Evolutionary conservation across 2,888 invertebrate genomes (phyloP), one percentile per base, ranked within the genome.

Genomic region (Chalcosyrphus nemorum): DNA sequence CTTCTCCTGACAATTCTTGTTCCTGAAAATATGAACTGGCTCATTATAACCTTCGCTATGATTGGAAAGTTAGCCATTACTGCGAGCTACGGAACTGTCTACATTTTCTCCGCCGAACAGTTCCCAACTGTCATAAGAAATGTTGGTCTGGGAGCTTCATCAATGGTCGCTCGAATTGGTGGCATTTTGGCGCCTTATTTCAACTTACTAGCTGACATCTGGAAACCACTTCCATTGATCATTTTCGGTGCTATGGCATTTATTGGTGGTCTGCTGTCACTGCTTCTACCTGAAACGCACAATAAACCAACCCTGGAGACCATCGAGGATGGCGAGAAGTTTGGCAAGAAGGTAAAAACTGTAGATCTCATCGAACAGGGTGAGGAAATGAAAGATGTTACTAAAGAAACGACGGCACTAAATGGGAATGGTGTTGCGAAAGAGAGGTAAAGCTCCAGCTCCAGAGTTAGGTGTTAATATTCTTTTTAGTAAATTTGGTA

Each of bases 101-200:
- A 95, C 87, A 93, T 95, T 56, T 95, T 95, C 88, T 94, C 95
- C 0, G 94, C 95, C 1, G 95, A 95, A 90, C 95, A 95, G 89
- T 95, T 95, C 88, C 95, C 95, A 13, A 95, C 95, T 5, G 95
- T 95, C 13, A 94, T 95, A 45, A 93, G 98, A 61, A 98, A 97
- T 89, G 95, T 96, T 41, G 97, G 96, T 0, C 95, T 98, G 66
- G 98, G 98, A 0, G 93, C 96, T 7, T 94, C 97, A 24, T 97
- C 97, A 0, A 97, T 97, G 93, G 95, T 95, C 76, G 97, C 97
- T 0, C 93, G 98, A 87, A 92, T 97, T 81, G 97, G 97, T 21
- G 91, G 91, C 4, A 91, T 92, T 75, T 74, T 91, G 81, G 90
- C 97, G 1, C 97, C 97, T 0, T 97, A 95, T 88, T 93, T 97